Evolutionary conservation across 2,113 vertebrate species (phyloP), one percentile per base, ranked within the genome.

Genomic region (Girardinichthys multiradiatus): DNA sequence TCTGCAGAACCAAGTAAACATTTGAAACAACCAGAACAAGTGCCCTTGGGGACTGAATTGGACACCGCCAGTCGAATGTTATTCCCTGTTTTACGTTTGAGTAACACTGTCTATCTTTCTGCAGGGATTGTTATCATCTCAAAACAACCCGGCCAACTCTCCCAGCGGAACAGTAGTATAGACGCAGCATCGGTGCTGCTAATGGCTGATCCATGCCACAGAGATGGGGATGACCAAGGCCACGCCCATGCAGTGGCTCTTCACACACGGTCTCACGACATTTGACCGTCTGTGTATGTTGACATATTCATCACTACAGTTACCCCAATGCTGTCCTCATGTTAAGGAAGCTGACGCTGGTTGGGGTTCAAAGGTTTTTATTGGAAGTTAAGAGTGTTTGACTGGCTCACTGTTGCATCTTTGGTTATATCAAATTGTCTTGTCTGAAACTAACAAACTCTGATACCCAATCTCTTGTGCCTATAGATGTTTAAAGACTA

Each of bases 111-210:
- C 80, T 94, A 77, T 96, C 94, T 95, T 90, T 96, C 93, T 85
- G 80, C 96, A 97, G 97, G 96, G 96, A 89, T 93, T 95, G 89
- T 90, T 95, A 86, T 95, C 96, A 90, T 94, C 96, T 94, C 97
- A 94, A 94, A 94, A 87, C 95, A 94, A 89, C 95, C 95, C 95
- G 90, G 95, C 96, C 95, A 95, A 93, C 93, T 95, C 95, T 94
- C 95, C 96, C 92, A 96, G 96, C 92, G 96, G 96, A 86, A 97
- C 96, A 86, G 95, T 95, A 94, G 96, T 96, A 94, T 96, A 97
- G 95, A 88, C 89, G 93, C 74, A 87, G 93, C 93, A 90, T 90
- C 87, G 81, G 76, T 61, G 88, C 88, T 61, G 86, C 88, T 88
- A 77, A 71, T 83, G 74, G 70, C 72, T 77, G 90, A 90, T 88